phyloP scores from a whole-genome alignment of 2,113 vertebrate species.

The Acanthisitta chloris region DNA sequence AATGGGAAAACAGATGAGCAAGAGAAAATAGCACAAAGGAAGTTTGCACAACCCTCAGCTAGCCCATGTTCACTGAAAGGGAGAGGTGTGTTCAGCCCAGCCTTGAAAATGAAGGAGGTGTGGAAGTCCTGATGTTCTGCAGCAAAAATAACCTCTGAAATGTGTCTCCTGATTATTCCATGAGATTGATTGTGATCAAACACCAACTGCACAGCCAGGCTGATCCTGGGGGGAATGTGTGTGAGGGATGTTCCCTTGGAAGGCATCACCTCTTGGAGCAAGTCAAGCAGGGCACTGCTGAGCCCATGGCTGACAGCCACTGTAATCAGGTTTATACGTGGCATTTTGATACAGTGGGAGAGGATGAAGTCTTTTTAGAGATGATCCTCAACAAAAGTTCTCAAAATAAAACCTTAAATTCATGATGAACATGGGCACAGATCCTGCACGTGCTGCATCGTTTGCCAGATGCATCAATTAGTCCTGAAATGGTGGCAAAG shows the following conservation, averaged over 20 bases:
- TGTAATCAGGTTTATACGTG: neutral
- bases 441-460: neutral
- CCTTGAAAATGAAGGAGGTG: neutral
- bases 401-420: neutral
- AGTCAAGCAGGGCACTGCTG: neutral
- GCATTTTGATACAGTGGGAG: neutral
- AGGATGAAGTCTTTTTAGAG: neutral
- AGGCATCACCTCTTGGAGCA: neutral
- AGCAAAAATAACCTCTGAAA: neutral
- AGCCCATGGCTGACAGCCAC: neutral
- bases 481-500: neutral
- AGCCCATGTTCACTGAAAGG: neutral
- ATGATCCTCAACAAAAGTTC: neutral
- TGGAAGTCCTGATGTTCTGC: neutral
- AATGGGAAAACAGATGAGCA: neutral
- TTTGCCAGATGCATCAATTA: neutral
- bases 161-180: neutral
- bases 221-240: neutral
- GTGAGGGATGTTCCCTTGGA: neutral
- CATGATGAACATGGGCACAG: neutral
- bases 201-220: fast-evolving
- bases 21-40: neutral
- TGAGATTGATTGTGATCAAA: neutral
- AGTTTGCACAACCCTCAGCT: neutral
- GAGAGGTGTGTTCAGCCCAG: neutral